These are phyloP conservation scores for Dolichomitus sp. DNA, from an alignment of 2,888 invertebrate species.

Conservation along the genomic window DNA sequence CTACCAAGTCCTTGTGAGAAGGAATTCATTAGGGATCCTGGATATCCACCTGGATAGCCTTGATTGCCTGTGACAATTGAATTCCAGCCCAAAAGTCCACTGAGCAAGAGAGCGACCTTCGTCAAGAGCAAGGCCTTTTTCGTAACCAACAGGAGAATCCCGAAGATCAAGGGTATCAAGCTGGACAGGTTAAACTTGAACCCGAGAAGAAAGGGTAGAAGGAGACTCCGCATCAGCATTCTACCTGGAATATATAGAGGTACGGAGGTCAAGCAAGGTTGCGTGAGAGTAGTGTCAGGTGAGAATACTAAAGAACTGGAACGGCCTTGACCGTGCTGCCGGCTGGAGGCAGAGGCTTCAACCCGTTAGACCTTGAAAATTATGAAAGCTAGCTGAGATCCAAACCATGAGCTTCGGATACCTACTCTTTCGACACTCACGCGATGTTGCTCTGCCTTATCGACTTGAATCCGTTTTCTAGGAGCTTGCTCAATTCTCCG, in stretches of 20 bases:
- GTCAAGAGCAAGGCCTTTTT: conserved; percentile 93
- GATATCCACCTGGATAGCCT: conserved; percentile 51
- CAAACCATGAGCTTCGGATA: conserved; percentile 13
- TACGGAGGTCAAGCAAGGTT: conserved; percentile 22
- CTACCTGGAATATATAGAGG: conserved; percentile 88
- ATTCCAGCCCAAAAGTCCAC: conserved; percentile 90
- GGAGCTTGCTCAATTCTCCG: conserved; percentile 50
- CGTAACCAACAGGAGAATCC: conserved; percentile 90
- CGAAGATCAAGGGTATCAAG: conserved; percentile 91
- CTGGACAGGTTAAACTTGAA: conserved; percentile 93
- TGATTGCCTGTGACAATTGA: conserved; percentile 79
- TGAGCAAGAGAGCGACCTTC: conserved; percentile 91
- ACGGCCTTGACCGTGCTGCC: conserved; percentile 82
- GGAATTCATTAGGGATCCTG: conserved; percentile 52
- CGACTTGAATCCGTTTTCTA: conserved; percentile 20
- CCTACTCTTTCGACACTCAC: conserved; percentile 47
- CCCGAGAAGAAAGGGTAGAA: conserved; percentile 93
- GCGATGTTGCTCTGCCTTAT: conserved; percentile 52
- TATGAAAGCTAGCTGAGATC: conserved; percentile 34
- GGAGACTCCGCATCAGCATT: conserved; percentile 90
- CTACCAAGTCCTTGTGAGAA: conserved; percentile 63
- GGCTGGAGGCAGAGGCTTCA: conserved; percentile 69
- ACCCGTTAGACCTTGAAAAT: conserved; percentile 64
- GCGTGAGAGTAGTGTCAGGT: not conserved
- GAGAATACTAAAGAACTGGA: conserved; percentile 29